Conservation (phyloP, 2,797 vertebrate species). For the Pachyuromys duprasi region DNA sequence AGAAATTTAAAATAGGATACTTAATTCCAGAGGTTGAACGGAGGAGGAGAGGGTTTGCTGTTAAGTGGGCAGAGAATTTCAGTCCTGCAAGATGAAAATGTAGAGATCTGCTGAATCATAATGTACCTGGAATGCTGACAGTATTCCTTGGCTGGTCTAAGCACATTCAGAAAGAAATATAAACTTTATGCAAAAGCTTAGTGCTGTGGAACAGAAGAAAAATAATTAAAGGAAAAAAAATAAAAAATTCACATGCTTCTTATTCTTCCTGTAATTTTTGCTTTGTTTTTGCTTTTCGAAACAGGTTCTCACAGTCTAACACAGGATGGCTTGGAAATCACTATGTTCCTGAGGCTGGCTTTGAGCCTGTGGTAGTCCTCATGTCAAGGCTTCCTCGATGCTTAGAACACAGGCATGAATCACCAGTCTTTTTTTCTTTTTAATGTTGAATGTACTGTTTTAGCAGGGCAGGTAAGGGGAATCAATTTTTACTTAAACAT, state of each 20-base stretch:
- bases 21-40: not conserved
- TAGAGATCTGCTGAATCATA: not conserved
- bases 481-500: constrained; percentile 23
- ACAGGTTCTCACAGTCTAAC: not conserved
- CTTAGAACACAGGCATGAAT: not conserved
- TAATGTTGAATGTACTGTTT: constrained; percentile 21
- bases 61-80: not conserved
- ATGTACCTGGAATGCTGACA: not conserved
- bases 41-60: not conserved
- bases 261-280: not conserved
- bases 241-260: not conserved
- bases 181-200: not conserved
- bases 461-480: not conserved
- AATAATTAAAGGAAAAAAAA: not conserved
- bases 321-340: not conserved
- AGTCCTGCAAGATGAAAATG: not conserved
- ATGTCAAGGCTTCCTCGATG: not conserved
- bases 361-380: not conserved
- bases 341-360: not conserved
- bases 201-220: not conserved
- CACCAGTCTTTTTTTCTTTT: not conserved
- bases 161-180: constrained; percentile 5
- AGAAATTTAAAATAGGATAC: not conserved
- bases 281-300: not conserved
- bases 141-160: not conserved